These are phyloP conservation scores for Druceiella hillmani DNA, from an alignment of 2,888 invertebrate genomes.

Conservation along the genomic window DNA sequence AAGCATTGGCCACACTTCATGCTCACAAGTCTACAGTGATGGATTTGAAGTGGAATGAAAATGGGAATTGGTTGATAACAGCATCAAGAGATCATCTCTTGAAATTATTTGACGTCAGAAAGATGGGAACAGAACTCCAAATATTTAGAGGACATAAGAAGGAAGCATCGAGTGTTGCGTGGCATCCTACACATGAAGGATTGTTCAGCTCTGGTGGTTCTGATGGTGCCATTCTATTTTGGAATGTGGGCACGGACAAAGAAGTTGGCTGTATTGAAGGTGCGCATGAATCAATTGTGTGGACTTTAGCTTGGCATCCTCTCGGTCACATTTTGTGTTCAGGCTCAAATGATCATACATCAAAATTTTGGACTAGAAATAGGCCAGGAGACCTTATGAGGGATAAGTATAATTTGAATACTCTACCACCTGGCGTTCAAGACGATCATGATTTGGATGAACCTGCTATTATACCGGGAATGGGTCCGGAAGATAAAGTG, in stretches of 20 bases:
- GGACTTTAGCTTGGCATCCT: constrained; percentile 99
- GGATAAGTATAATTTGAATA: constrained; percentile 95
- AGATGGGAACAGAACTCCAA: constrained; percentile 92
- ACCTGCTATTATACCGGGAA: constrained; percentile 83
- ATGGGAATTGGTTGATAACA: constrained; percentile 99
- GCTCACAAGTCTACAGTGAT: constrained; percentile 99
- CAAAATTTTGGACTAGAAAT: constrained; percentile 99
- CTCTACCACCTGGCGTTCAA: constrained; percentile 72
- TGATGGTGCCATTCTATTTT: constrained; percentile 97
- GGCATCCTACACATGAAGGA: constrained; percentile 98
- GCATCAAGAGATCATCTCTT: constrained; percentile 95
- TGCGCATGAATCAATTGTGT: constrained; percentile 98
- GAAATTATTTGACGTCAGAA: constrained; percentile 96
- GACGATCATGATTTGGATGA: constrained; percentile 60
- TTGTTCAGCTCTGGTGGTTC: constrained; percentile 98
- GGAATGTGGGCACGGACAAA: constrained; percentile 98
- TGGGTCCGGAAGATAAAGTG: constrained; percentile 96
- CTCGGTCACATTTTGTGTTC: constrained; percentile 97
- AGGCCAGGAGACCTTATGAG: constrained; percentile 97
- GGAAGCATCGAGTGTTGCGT: constrained; percentile 94
- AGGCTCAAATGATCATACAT: constrained; percentile 99
- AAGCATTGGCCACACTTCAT: constrained; percentile 93
- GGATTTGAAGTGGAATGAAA: constrained; percentile 98
- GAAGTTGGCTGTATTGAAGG: constrained; percentile 98
- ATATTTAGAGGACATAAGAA: constrained; percentile 99